phyloP scores from a whole-genome alignment of 2,797 vertebrate species.

The Taeniopygia guttata region DNA sequence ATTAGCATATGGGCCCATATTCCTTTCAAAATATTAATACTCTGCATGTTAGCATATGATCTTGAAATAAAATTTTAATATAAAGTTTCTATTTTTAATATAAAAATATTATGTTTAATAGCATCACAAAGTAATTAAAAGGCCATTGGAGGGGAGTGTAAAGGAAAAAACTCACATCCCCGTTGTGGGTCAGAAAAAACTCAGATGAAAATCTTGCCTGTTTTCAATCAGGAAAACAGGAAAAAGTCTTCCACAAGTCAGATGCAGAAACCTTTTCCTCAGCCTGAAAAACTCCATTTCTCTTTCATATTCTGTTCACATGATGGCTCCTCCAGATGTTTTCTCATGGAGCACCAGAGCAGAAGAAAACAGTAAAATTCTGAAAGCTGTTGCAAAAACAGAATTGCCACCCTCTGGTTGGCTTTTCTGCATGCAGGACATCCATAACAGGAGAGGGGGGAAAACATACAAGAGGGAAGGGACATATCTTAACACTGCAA shows the following conservation, averaged over 20 bases:
- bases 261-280: not conserved
- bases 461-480: not conserved
- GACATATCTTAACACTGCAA: not conserved
- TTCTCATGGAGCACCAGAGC: not conserved
- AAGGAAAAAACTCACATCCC: not conserved
- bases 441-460: fast-evolving
- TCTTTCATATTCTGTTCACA: not conserved
- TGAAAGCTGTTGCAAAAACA: not conserved
- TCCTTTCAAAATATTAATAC: not conserved
- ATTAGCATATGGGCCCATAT: not conserved
- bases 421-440: not conserved
- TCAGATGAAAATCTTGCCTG: not conserved
- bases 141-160: fast-evolving
- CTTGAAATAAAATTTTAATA: not conserved
- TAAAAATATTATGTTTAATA: not conserved
- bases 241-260: not conserved
- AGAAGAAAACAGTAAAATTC: not conserved
- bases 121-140: not conserved
- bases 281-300: not conserved
- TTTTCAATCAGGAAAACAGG: not conserved
- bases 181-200: not conserved
- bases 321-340: not conserved
- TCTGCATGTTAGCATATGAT: not conserved
- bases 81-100: not conserved
- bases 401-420: not conserved